Percentiles rank a stretch among this genome's conserved stretches.
These are phyloP conservation scores for Rhamnusium bicolor DNA, from an alignment of 2,888 invertebrate genomes.

Conservation along the genomic window DNA sequence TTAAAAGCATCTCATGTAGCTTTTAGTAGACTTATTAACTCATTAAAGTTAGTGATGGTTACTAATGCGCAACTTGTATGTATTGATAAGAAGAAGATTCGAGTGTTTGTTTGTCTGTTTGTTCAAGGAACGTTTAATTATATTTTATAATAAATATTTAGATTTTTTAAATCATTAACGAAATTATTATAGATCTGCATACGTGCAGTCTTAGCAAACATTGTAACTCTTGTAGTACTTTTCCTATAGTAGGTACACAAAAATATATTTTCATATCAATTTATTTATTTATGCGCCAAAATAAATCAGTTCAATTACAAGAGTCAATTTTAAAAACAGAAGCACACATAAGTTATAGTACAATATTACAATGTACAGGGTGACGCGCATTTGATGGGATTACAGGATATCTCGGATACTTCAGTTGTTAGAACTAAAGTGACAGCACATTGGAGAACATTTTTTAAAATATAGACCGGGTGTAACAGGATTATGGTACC, in stretches of 20 bases:
- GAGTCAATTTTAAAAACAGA: too few species aligned
- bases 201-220: not conserved
- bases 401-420: too few species aligned
- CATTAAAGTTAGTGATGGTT: slow-evolving; percentile 26
- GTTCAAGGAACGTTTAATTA: slow-evolving; percentile 23
- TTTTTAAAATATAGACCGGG: too few species aligned
- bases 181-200: slow-evolving; percentile 2
- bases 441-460: too few species aligned
- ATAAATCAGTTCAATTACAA: too few species aligned
- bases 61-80: slow-evolving; percentile 24
- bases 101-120: slow-evolving; percentile 16
- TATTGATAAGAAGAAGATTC: slow-evolving; percentile 10
- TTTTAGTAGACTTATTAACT: slow-evolving; percentile 35
- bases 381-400: too few species aligned
- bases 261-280: too few species aligned
- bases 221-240: not conserved
- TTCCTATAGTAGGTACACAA: not conserved
- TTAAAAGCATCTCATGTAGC: slow-evolving; percentile 53
- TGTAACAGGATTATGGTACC: too few species aligned
- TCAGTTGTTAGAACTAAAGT: too few species aligned
- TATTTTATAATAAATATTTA: slow-evolving; percentile 21
- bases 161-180: slow-evolving; percentile 10
- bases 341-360: too few species aligned
- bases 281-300: too few species aligned
- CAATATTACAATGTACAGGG: too few species aligned